A percentile compares a stretch with the other conserved stretches of the same genome.
Evolutionary conservation across 2,888 invertebrate genomes (phyloP).

Genomic region (Rugalucina vietnamica): DNA sequence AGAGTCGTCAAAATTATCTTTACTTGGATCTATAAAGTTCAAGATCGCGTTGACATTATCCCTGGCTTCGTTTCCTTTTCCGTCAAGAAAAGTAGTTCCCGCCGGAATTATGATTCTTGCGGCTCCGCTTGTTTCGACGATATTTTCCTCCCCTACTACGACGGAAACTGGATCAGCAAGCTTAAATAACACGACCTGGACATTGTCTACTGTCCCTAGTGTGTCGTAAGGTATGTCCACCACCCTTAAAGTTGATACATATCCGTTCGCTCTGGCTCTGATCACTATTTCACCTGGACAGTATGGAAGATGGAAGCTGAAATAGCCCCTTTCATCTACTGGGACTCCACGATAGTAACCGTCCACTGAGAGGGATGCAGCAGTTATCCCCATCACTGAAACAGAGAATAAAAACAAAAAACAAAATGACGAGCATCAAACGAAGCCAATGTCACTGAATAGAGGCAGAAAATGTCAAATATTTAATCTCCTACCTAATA

Average conservation of each 20-base stretch:
- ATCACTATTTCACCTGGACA: not conserved
- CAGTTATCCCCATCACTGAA: not conserved
- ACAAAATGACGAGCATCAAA: too few species aligned
- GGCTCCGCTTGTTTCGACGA: not conserved
- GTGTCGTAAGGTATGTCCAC: not conserved
- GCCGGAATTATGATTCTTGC: not conserved
- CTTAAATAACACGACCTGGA: not conserved
- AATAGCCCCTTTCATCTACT: not conserved
- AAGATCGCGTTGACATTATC: not conserved
- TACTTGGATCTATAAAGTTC: not conserved
- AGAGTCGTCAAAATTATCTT: not conserved
- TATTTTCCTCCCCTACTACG: not conserved
- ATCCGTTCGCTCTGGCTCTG: not conserved
- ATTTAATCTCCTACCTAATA: too few species aligned
- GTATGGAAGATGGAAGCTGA: not conserved
- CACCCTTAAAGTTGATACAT: not conserved
- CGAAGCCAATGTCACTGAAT: too few species aligned
- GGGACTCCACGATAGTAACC: not conserved
- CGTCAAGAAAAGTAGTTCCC: not conserved
- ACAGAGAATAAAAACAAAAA: too few species aligned
- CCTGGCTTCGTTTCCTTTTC: not conserved
- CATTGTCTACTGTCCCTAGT: not conserved
- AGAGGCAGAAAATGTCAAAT: too few species aligned
- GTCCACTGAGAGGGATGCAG: not conserved
- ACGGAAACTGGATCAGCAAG: not conserved